Evolutionary conservation across 2,113 vertebrate genomes (phyloP).

Genomic region (Promerops cafer): DNA sequence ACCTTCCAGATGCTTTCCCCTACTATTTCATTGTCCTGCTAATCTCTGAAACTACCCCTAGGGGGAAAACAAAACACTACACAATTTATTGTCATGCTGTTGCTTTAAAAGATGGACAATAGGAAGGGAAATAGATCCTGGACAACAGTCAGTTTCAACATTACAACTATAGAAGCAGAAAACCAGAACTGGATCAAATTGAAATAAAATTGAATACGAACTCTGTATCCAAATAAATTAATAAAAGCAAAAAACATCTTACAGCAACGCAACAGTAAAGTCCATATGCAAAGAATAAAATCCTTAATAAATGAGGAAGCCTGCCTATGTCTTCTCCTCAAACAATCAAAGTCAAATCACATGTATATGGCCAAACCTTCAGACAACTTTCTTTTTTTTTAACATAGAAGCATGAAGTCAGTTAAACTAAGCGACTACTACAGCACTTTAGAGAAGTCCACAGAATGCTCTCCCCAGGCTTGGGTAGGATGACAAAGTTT

Average conservation of each 20-base stretch:
- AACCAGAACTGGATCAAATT: neutral
- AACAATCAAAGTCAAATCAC: neutral
- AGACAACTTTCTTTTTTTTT: neutral
- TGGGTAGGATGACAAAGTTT: neutral
- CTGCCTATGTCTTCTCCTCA: neutral
- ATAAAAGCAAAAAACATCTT: neutral
- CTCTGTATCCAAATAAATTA: neutral
- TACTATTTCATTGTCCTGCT: conserved; percentile 13
- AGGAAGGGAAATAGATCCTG: neutral
- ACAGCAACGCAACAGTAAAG: neutral
- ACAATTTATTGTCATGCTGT: neutral
- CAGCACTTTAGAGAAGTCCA: neutral
- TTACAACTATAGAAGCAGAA: neutral
- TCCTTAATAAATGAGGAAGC: neutral
- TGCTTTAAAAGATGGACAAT: neutral
- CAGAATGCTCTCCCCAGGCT: neutral
- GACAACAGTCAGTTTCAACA: neutral
- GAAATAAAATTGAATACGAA: neutral
- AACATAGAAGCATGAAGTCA: neutral
- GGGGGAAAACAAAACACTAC: neutral
- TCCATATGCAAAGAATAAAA: neutral
- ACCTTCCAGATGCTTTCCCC: conserved; percentile 43
- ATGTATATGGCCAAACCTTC: neutral
- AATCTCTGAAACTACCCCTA: neutral
- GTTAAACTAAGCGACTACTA: neutral